Evolutionary conservation across 2,113 vertebrate species (phyloP).

Genomic region (Oophaga pumilio): DNA sequence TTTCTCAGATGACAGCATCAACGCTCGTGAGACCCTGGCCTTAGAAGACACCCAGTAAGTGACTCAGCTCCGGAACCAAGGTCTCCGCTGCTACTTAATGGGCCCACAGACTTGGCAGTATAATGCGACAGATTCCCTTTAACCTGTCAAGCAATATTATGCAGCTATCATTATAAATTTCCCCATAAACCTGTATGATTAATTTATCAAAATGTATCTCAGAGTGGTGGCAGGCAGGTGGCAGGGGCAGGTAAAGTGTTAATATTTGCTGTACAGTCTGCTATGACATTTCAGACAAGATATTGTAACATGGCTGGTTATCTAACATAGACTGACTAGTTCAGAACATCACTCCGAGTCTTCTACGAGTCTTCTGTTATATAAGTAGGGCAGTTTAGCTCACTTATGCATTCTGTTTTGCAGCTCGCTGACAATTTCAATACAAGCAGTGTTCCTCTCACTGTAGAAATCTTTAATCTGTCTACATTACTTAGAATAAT

Average conservation of each 20-base stretch:
- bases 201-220: not conserved
- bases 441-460: not conserved
- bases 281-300: not conserved
- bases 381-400: not conserved
- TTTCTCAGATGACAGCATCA: too few species aligned
- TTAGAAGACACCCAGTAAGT: too few species aligned
- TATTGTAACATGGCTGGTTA: not conserved
- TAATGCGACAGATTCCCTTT: too few species aligned
- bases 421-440: not conserved
- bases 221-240: not conserved
- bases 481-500: constrained; percentile 95
- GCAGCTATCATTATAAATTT: not conserved
- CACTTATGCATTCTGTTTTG: not conserved
- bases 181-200: not conserved
- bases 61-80: too few species aligned
- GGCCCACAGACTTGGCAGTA: too few species aligned
- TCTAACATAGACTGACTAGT: not conserved
- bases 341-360: not conserved
- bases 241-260: not conserved
- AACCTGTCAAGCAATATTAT: not conserved
- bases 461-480: constrained; percentile 14
- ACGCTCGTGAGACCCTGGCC: too few species aligned
- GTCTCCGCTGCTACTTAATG: too few species aligned
- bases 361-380: not conserved
- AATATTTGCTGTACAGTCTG: not conserved